Percentiles rank a stretch among this genome's conserved stretches.
Conservation (phyloP, 1,140 invertebrate genomes). For the Orius insidiosus region DNA sequence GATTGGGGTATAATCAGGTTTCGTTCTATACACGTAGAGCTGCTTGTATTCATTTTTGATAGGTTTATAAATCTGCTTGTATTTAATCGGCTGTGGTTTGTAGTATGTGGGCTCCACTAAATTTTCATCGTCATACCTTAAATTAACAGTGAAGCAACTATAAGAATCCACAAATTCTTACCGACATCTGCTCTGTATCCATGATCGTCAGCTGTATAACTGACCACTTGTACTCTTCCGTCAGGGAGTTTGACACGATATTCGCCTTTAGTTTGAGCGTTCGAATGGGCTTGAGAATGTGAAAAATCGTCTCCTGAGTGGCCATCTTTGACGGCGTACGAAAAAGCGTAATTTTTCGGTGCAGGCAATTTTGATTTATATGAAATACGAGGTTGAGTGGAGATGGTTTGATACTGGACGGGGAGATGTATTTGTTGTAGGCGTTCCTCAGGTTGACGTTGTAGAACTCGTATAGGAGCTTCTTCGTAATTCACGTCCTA, state of each 20-base stretch:
- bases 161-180: constrained; percentile 25
- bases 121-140: constrained; percentile 9
- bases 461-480: no score
- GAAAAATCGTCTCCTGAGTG: constrained; percentile 37
- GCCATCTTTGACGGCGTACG: constrained; percentile 32
- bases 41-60: neutral
- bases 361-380: constrained; percentile 10
- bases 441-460: no score
- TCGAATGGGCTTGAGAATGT: constrained; percentile 32
- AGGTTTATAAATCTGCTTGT: constrained; percentile 4
- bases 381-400: no score
- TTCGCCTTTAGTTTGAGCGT: constrained; percentile 43
- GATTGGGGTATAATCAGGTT: neutral
- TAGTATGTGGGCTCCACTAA: constrained; percentile 2
- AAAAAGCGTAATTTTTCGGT: constrained; percentile 34
- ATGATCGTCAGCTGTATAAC: constrained; percentile 35
- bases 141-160: no score
- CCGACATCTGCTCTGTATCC: constrained; percentile 36
- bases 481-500: no score
- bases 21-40: neutral
- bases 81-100: neutral
- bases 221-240: constrained; percentile 42
- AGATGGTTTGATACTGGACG: no score
- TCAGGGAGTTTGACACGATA: constrained; percentile 58
- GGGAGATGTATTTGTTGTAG: no score